These are phyloP conservation scores for Epinephelus malabaricus DNA, from an alignment of 2,797 vertebrate genomes.

Conservation along the genomic window DNA sequence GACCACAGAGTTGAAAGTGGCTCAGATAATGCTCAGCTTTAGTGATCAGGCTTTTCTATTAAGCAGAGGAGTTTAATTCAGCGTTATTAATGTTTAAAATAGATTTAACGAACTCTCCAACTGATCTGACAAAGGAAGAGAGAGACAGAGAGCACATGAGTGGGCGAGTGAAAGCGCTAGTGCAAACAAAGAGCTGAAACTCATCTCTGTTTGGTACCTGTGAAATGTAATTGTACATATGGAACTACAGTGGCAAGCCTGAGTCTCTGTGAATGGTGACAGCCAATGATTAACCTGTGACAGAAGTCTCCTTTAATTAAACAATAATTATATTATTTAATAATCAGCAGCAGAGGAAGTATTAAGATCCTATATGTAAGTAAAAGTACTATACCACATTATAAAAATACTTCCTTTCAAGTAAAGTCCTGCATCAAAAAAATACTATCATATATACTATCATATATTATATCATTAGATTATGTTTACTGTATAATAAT, in stretches of 20 bases:
- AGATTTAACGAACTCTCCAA: constrained; percentile 26
- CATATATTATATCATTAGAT: neutral
- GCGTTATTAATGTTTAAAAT: constrained; percentile 30
- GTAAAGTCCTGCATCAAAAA: neutral
- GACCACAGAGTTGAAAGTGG: neutral
- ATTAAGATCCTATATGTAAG: neutral
- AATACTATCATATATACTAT: neutral
- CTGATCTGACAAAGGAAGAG: constrained; percentile 30
- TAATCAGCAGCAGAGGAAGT: neutral
- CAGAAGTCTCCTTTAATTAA: neutral
- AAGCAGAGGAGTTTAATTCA: constrained; percentile 9
- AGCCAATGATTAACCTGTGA: constrained; percentile 24
- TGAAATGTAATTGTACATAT: constrained; percentile 19
- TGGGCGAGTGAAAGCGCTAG: constrained; percentile 34
- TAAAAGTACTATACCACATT: neutral
- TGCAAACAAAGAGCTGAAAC: constrained; percentile 28
- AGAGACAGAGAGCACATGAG: constrained; percentile 32
- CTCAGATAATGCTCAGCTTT: constrained; percentile 11
- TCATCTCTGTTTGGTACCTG: constrained; percentile 14
- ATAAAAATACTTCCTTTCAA: neutral
- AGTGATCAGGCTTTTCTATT: constrained; percentile 9
- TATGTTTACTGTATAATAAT: neutral
- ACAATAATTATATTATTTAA: neutral
- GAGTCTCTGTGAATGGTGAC: constrained; percentile 25
- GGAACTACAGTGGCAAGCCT: constrained; percentile 8